These are phyloP conservation scores for Drosophila villosipedis DNA, from an alignment of 2,888 invertebrate genomes.

Conservation along the genomic window DNA sequence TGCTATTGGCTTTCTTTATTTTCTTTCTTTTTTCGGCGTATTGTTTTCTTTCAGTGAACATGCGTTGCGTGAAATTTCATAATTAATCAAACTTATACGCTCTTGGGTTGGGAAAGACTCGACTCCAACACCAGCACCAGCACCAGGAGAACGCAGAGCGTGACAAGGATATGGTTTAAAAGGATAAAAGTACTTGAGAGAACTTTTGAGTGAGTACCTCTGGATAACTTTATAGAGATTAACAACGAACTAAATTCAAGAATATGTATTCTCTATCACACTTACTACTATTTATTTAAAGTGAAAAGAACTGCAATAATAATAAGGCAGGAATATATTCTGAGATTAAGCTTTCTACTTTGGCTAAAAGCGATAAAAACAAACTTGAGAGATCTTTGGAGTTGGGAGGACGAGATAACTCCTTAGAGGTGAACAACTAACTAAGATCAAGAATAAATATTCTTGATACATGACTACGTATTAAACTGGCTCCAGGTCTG, in stretches of 20 bases:
- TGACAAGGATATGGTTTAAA: conserved; percentile 71
- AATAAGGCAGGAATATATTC: not conserved
- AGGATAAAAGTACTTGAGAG: not conserved
- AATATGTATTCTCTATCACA: not conserved
- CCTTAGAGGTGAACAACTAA: too few relatives aligned
- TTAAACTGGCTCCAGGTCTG: too few relatives aligned
- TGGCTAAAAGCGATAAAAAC: not conserved
- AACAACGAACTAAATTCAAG: not conserved
- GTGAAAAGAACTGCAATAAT: not conserved
- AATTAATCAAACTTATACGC: conserved; percentile 84
- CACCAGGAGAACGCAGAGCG: conserved; percentile 50
- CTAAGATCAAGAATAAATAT: too few relatives aligned
- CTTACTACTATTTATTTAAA: not conserved
- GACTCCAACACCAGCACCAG: conserved; percentile 7
- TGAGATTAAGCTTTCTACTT: not conserved
- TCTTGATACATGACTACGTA: too few relatives aligned
- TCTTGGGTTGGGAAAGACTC: conserved; percentile 34
- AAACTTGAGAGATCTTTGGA: not conserved
- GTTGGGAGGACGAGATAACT: too few relatives aligned
- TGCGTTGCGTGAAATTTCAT: conserved; percentile 84
- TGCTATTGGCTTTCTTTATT: conserved; percentile 54
- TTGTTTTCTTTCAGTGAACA: conserved; percentile 53
- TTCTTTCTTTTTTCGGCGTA: conserved; percentile 36
- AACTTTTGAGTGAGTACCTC: not conserved
- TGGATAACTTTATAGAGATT: not conserved